phyloP scores from a whole-genome alignment of 1,140 invertebrate species.

The Papilio dardanus region DNA sequence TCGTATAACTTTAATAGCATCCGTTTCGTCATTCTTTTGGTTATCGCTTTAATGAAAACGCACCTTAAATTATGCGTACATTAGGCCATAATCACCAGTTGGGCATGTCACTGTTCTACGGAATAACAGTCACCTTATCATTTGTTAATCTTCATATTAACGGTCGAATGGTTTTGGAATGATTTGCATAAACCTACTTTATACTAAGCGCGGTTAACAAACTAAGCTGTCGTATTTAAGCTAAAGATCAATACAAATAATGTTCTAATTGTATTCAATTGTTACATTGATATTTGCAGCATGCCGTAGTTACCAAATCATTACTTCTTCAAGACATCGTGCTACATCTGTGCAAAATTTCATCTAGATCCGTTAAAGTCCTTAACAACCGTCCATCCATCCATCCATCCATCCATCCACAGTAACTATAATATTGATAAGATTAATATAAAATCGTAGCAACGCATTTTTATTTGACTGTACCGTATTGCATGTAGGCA shows the following conservation, averaged over 20 bases:
- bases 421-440: too few species aligned
- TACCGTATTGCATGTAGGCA: background rate
- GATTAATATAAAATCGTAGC: background rate
- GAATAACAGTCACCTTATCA: constrained; percentile 4
- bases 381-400: too few species aligned
- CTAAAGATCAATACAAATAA: too few species aligned
- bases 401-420: too few species aligned
- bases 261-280: background rate
- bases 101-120: constrained; percentile 5
- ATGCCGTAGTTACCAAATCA: too few species aligned
- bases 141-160: constrained; percentile 25
- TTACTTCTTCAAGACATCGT: too few species aligned
- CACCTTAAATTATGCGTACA: constrained; percentile 25
- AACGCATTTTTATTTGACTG: background rate
- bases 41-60: background rate
- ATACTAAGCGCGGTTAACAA: background rate
- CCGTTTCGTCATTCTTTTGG: background rate
- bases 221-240: constrained; percentile 11
- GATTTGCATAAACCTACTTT: constrained; percentile 23
- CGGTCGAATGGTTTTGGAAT: constrained; percentile 9
- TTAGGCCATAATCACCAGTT: background rate
- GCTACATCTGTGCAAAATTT: too few species aligned
- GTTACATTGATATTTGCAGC: too few species aligned
- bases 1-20: background rate
- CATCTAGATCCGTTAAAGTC: too few species aligned